These are phyloP conservation scores for Lasioglossum calceatum DNA, from an alignment of 2,888 invertebrate genomes.

Conservation along the genomic window DNA sequence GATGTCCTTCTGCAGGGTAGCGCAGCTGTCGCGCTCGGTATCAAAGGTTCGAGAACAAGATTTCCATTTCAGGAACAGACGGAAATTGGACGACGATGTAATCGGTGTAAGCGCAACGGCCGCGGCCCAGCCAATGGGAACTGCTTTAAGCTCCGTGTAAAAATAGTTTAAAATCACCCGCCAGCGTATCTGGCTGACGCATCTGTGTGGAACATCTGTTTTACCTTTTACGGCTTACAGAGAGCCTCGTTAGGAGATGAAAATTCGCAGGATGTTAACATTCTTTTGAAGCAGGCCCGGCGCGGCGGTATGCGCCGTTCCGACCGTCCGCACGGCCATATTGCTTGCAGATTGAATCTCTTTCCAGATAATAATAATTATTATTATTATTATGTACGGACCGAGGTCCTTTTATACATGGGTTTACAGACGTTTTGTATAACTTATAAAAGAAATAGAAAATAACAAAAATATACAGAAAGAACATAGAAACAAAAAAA, in stretches of 20 bases:
- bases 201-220: not conserved
- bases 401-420: no score
- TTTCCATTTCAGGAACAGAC: constrained; percentile 65
- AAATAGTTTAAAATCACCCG: constrained; percentile 52
- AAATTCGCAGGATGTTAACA: not conserved
- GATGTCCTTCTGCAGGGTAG: constrained; percentile 19
- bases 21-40: constrained; percentile 42
- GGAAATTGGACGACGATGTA: constrained; percentile 66
- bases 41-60: constrained; percentile 63
- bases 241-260: not conserved
- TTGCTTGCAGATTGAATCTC: not conserved
- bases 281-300: not conserved
- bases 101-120: constrained; percentile 47
- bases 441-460: no score
- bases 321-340: not conserved
- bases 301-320: no score
- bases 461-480: no score
- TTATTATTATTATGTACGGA: no score
- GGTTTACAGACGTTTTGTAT: no score
- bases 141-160: constrained; percentile 50
- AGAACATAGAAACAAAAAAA: no score
- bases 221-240: not conserved
- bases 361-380: not conserved
- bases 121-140: constrained; percentile 49
- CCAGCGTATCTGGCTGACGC: not conserved